Percentiles rank a stretch among this genome's conserved stretches.
These are phyloP conservation scores for Parapristionchus giblindavisi DNA, from an alignment of 2,888 invertebrate genomes.

Conservation along the genomic window DNA sequence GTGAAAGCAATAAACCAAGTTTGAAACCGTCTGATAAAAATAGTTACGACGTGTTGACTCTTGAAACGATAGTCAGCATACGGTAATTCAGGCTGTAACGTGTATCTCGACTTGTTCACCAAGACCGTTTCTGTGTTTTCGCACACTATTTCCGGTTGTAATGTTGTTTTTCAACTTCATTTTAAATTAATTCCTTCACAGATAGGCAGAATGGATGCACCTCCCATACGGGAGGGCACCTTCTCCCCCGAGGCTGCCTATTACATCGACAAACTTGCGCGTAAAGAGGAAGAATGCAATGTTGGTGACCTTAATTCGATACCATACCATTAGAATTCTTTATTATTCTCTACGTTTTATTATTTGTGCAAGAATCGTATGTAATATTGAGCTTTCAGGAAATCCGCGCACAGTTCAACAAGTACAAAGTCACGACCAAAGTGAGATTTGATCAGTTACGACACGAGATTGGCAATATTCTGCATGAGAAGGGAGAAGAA, in stretches of 20 bases:
- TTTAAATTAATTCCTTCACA: neutral
- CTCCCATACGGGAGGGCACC: constrained; percentile 31
- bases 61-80: neutral
- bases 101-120: neutral
- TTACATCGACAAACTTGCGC: constrained; percentile 35
- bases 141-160: no score
- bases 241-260: constrained; percentile 33
- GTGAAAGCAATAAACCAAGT: neutral
- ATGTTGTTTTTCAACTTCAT: no score
- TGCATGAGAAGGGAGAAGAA: constrained; percentile 25
- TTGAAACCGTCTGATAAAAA: neutral
- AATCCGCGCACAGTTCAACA: constrained; percentile 37
- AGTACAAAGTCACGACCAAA: constrained; percentile 38
- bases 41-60: neutral
- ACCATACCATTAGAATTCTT: neutral
- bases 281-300: constrained; percentile 37
- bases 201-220: constrained; percentile 28
- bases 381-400: constrained; percentile 37
- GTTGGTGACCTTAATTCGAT: constrained; percentile 35
- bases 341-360: neutral
- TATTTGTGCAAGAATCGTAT: neutral
- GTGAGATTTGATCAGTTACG: constrained; percentile 38
- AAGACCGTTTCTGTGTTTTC: no score
- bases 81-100: neutral
- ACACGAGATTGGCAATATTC: constrained; percentile 28